Evolutionary conservation across 1,140 invertebrate genomes (phyloP).

Genomic region (Drosophila athabasca): DNA sequence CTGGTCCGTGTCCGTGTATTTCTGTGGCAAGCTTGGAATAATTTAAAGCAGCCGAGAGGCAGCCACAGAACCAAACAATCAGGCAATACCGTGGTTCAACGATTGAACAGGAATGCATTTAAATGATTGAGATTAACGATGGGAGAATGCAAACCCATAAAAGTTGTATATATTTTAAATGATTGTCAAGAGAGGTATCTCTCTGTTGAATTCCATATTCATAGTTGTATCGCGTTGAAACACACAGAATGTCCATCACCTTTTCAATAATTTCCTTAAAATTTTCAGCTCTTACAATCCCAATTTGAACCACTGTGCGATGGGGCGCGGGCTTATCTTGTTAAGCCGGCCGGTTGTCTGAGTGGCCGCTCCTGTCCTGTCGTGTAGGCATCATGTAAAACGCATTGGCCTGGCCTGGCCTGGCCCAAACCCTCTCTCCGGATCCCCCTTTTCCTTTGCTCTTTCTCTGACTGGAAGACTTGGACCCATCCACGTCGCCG

Average conservation of each 20-base stretch:
- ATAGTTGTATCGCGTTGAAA: neutral
- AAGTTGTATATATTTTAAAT: neutral
- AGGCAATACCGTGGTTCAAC: constrained; percentile 18
- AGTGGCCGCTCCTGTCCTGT: constrained; percentile 69
- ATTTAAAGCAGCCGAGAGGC: constrained; percentile 60
- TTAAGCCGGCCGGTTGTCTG: constrained; percentile 33
- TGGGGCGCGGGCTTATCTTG: constrained; percentile 57
- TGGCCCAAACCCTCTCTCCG: neutral
- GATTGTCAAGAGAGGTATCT: no score
- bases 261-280: no score
- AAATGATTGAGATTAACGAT: no score
- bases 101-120: neutral
- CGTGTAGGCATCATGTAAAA: constrained; percentile 76
- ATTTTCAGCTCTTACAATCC: no score
- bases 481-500: constrained; percentile 56
- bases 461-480: constrained; percentile 10
- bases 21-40: constrained; percentile 73
- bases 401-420: constrained; percentile 48
- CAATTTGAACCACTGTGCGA: constrained; percentile 12
- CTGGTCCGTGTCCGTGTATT: constrained; percentile 55
- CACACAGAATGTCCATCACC: no score
- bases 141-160: neutral
- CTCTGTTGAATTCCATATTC: no score
- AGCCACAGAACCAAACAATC: constrained; percentile 29
- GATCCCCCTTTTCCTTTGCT: neutral